These are phyloP conservation scores for Grammomys surdaster DNA, from an alignment of 2,113 vertebrate genomes.

Conservation along the genomic window DNA sequence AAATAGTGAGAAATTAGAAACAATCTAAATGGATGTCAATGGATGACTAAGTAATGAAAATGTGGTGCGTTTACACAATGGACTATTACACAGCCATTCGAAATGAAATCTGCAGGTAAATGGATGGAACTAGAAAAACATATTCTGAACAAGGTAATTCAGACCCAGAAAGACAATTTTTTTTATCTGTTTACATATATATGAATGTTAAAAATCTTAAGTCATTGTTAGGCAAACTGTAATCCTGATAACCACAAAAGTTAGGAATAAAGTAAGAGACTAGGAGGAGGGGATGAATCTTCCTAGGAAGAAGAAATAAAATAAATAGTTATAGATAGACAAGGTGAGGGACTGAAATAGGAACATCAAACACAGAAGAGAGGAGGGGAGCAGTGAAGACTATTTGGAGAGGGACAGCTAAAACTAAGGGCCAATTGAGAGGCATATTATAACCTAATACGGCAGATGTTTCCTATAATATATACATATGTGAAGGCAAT, in stretches of 20 bases:
- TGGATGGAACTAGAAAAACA: neutral
- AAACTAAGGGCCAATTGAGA: neutral
- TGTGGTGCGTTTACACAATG: neutral
- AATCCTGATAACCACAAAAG: neutral
- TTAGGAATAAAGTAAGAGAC: neutral
- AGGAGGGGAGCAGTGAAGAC: neutral
- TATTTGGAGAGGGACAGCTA: neutral
- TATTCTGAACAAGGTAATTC: neutral
- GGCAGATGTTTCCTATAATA: neutral
- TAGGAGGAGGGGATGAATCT: neutral
- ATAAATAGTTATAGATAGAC: neutral
- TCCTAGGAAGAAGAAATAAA: neutral
- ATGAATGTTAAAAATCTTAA: neutral
- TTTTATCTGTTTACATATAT: neutral
- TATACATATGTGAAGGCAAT: neutral
- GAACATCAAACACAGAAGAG: neutral
- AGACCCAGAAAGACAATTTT: neutral
- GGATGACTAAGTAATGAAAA: neutral
- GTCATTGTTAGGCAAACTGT: neutral
- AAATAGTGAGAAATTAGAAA: neutral
- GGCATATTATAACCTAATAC: neutral
- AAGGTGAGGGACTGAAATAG: neutral
- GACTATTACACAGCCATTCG: neutral
- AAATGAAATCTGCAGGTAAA: neutral
- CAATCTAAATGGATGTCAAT: neutral